phyloP scores from a whole-genome alignment of 2,113 vertebrate genomes.

The Oostethus manadensis region DNA sequence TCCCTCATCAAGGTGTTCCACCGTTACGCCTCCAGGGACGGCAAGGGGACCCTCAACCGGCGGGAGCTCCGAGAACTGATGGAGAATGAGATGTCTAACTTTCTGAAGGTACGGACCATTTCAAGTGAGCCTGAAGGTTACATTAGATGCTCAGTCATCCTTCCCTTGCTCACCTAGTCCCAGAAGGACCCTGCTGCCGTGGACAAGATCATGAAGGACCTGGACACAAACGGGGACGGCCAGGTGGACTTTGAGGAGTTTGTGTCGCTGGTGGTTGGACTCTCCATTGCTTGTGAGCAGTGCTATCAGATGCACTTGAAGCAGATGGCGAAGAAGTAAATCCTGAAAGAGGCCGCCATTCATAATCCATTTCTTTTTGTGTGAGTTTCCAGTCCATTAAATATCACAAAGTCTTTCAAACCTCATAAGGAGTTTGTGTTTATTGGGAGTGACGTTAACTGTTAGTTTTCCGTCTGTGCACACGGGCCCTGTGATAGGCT shows the following conservation, averaged over 20 bases:
- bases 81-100: constrained; percentile 76
- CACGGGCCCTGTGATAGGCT: not conserved
- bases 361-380: constrained; percentile 21
- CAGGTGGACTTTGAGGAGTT: constrained; percentile 92
- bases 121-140: not conserved
- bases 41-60: constrained; percentile 71
- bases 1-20: constrained; percentile 84
- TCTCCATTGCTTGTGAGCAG: constrained; percentile 89
- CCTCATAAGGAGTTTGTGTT: not conserved
- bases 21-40: constrained; percentile 73
- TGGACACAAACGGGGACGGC: constrained; percentile 84
- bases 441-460: not conserved
- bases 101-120: constrained; percentile 67
- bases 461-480: not conserved
- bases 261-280: constrained; percentile 85
- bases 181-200: constrained; percentile 82
- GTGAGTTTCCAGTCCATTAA: constrained; percentile 29
- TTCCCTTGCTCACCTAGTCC: constrained; percentile 51
- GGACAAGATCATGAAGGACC: constrained; percentile 89
- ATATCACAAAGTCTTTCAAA: constrained; percentile 29
- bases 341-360: not conserved
- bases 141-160: not conserved
- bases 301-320: constrained; percentile 72
- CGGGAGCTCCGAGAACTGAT: constrained; percentile 76
- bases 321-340: constrained; percentile 29